These are phyloP conservation scores for Melanerpes aurifrons DNA, from an alignment of 2,113 vertebrate species.

Conservation along the genomic window DNA sequence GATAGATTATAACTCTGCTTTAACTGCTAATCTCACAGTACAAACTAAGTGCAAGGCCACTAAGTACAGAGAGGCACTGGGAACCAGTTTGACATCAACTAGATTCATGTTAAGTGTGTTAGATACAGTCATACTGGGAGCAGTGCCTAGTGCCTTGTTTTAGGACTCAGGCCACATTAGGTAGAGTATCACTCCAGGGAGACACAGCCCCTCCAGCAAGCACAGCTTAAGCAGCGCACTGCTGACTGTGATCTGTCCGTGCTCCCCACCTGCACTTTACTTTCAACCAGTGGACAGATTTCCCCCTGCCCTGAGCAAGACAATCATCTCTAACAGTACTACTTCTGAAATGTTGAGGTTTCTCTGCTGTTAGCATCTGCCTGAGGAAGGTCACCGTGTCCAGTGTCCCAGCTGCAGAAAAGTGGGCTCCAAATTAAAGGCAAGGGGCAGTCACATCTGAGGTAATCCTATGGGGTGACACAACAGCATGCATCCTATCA, in stretches of 20 bases:
- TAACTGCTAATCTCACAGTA: background rate
- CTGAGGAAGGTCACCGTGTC: background rate
- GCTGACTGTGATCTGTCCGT: background rate
- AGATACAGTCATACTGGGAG: background rate
- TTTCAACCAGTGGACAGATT: background rate
- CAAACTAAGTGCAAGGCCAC: background rate
- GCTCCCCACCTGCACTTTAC: background rate
- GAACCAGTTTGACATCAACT: background rate
- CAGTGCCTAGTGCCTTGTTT: background rate
- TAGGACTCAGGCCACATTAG: background rate
- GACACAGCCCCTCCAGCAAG: accelerated
- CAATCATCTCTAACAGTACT: background rate
- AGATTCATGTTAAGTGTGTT: background rate
- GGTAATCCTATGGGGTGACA: background rate
- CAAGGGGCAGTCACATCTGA: background rate
- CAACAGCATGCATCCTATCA: accelerated
- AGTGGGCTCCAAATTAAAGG: background rate
- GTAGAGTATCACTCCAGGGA: background rate
- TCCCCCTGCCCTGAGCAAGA: background rate
- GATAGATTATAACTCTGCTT: background rate
- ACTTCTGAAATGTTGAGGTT: background rate
- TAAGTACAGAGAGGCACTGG: background rate
- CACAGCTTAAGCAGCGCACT: background rate
- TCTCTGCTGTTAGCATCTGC: background rate
- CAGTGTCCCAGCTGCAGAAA: background rate